Conservation (phyloP, 2,888 invertebrate species). For the Alcis repandata region DNA sequence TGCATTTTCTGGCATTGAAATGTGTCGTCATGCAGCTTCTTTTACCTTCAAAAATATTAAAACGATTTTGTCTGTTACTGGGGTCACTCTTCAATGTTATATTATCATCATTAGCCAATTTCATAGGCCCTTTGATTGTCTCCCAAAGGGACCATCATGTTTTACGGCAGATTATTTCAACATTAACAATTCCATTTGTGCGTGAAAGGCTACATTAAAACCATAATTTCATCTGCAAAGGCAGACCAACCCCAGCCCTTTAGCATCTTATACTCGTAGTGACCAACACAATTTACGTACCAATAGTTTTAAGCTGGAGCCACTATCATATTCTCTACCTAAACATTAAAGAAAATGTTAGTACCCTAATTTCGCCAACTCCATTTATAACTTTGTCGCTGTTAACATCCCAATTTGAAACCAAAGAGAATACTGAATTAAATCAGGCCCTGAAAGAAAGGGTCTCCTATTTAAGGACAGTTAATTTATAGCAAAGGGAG, state of each 20-base stretch:
- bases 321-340: neutral
- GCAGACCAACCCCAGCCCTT: neutral
- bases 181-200: constrained; percentile 9
- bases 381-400: neutral
- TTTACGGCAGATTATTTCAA: neutral
- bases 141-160: neutral
- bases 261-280: neutral
- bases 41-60: neutral
- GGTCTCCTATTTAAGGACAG: constrained; percentile 28
- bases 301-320: neutral
- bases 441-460: constrained; percentile 20
- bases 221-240: neutral
- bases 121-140: neutral
- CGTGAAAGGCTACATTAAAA: neutral
- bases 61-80: too few species aligned
- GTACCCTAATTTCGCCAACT: neutral
- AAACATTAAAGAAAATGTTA: neutral
- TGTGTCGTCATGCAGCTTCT: neutral
- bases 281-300: neutral
- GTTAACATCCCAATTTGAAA: constrained; percentile 16
- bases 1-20: too few species aligned
- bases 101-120: too few species aligned
- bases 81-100: too few species aligned
- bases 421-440: constrained; percentile 24
- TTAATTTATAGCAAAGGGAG: constrained; percentile 35